Conservation (phyloP, 1,140 invertebrate genomes). For the Drosophila pseudoananassae region DNA sequence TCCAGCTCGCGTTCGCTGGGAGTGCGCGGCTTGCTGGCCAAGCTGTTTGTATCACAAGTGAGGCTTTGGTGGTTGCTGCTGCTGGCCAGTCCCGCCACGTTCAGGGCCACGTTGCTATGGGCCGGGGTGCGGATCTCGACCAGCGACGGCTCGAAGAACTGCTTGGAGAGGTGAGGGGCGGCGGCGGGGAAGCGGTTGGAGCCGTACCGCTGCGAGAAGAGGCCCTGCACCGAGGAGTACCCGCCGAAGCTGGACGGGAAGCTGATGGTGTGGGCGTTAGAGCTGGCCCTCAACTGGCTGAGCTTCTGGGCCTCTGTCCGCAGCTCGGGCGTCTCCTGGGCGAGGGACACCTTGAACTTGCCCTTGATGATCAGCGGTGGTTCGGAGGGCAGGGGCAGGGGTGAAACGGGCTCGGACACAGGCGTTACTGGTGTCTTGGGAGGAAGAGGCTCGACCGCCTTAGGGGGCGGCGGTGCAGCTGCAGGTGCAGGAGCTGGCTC, state of each 20-base stretch:
- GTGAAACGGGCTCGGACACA: slow-evolving; percentile 8
- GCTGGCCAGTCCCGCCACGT: slow-evolving; percentile 60
- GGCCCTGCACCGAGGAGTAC: slow-evolving; percentile 85
- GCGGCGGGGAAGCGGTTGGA: slow-evolving; percentile 78
- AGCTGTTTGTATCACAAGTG: slow-evolving; percentile 70
- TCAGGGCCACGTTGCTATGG: slow-evolving; percentile 87
- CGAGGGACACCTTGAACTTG: slow-evolving; percentile 79
- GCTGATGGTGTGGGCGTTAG: slow-evolving; percentile 87
- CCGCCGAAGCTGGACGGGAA: slow-evolving; percentile 86
- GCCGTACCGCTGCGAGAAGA: slow-evolving; percentile 80
- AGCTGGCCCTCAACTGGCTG: slow-evolving; percentile 71
- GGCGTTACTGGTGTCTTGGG: neutral
- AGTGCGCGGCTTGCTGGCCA: slow-evolving; percentile 60
- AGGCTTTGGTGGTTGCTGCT: slow-evolving; percentile 62
- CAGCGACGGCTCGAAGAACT: slow-evolving; percentile 92
- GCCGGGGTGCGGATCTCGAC: slow-evolving; percentile 92
- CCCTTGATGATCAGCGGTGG: slow-evolving; percentile 68
- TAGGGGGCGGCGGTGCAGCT: neutral
- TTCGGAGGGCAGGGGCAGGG: slow-evolving; percentile 39
- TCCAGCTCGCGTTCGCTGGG: slow-evolving; percentile 72
- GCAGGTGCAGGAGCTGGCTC: slow-evolving; percentile 19
- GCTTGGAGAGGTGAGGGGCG: slow-evolving; percentile 88
- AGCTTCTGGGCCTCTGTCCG: slow-evolving; percentile 84
- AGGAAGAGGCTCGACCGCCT: neutral
- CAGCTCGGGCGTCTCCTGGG: slow-evolving; percentile 85